Base-by-base conservation (phyloP, 1,140 invertebrate species). In the Drosophila tsacasi region DNA sequence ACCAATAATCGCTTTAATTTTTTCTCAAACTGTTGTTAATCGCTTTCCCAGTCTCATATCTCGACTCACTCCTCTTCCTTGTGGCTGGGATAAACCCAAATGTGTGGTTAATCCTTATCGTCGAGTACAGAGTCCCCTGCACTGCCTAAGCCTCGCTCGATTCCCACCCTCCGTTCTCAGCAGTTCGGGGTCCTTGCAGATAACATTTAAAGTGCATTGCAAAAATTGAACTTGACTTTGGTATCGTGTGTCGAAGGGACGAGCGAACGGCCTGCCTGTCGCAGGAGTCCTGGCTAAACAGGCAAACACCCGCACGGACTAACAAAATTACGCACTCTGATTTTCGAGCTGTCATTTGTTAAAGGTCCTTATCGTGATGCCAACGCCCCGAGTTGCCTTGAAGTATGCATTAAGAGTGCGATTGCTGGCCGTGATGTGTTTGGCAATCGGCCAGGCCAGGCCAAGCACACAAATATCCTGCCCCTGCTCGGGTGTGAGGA, bases 391-490 rank as follows among this genome's bases (percentile, higher is more conserved):
- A 62, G 74, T 55, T 68, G 64, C 50, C 75, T 80, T 79, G 69
- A 62, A 79, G 77, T 74, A 74, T 67, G 68, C 77, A 80, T 80
- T 80, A 79, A 79, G 78, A 79, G 77, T 79, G 60, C 66, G 76
- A 65, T 79, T 72, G 67, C 60, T 74, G 76, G 76, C 61, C 46
- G 67, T 79, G 75, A 79, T 79, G 76, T 77, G 74, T 78, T 78
- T 78, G 55, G 74, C 76, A 77, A 68, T 57, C 75, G 73, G n/a
- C 42, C 47, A 61, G 66, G 46, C 71, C 72, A 69, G 67, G 71
- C 83, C 75, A 84, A 90, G 81, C 84, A 84, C 83, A 90, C 84
- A 90, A 85, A 85, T 81, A 68, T 89, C 83, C 83, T 86, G 83
- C 62, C 68, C 49, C 82, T 67, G 68, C 55, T 65, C 25, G 30